Evolutionary conservation across 35 echinoderm and acorn worm genomes (phyloP), one percentile per base, ranked within the genome.

Genomic region (Heliocidaris erythrogramma): DNA sequence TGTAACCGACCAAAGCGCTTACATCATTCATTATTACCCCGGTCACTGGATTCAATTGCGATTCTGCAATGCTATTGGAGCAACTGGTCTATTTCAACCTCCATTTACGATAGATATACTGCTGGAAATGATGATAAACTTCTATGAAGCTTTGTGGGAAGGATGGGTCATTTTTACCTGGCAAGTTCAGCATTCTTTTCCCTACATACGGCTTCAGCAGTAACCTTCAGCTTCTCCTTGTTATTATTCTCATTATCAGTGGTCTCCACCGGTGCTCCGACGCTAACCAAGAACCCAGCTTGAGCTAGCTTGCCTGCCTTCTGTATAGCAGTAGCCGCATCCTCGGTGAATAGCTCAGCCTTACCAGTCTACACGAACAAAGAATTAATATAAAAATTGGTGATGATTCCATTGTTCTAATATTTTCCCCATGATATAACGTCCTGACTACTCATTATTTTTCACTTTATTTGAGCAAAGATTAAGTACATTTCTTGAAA

Each of bases 101-200:
- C n/a, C n/a, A n/a, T n/a, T n/a, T n/a, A n/a, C n/a, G n/a, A n/a
- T n/a, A n/a, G n/a, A n/a, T n/a, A n/a, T n/a, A n/a, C n/a, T n/a
- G 65, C 65, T 78, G 5, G 5, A 27, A 78, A n/a, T 78, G 8
- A n/a, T n/a, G 8, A 24, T 78, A 21, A 5, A 78, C 8, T n/a
- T 78, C 18, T 27, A 78, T 53, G 50, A n/a, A 59, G 18, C 12
- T 31, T 14, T 53, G 30, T 53, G 13, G 42, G 13, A 56, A n/a
- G 24, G 49, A 5, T 31, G 48, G 14, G 59, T n/a, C 5, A 42
- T 8, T 85, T 78, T 31, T 85, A 97, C 97, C 97, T 96, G 32
- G 97, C 97, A n/a, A 97, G 93, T 30, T 97, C 97, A 49, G 97
- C 53, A 85, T 97, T 97, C 86, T 96, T 97, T 60, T 97, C 97